A percentile compares a stretch with the other conserved stretches of the same genome.
Evolutionary conservation across 2,797 vertebrate species (phyloP).

Genomic region (Pantherophis vulpinus): DNA sequence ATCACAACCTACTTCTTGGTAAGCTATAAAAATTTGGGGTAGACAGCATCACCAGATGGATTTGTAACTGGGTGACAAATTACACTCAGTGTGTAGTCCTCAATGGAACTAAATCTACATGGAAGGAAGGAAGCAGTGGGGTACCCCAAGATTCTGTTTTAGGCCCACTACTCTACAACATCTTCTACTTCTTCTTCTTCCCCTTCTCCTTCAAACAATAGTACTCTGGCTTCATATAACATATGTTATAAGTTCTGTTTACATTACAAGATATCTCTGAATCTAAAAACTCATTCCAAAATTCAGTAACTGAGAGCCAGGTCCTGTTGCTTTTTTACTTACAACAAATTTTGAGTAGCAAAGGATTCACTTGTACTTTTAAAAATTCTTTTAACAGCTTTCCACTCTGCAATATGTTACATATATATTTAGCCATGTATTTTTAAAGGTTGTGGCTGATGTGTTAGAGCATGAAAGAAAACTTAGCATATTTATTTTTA

Average conservation of each 20-base stretch:
- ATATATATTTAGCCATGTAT: not conserved
- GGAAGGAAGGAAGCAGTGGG: not conserved
- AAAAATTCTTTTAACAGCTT: not conserved
- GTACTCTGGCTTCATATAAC: not conserved
- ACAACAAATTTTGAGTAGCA: not conserved
- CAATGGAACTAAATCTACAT: not conserved
- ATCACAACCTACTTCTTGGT: not conserved
- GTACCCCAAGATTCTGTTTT: not conserved
- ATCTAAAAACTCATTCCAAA: not conserved
- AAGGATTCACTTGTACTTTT: not conserved
- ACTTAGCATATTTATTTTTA: not conserved
- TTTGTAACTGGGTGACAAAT: not conserved
- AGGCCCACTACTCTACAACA: not conserved
- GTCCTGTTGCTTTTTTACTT: not conserved
- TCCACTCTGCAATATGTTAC: not conserved
- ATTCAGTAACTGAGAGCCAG: not conserved
- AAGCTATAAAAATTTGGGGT: not conserved
- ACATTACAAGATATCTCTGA: not conserved
- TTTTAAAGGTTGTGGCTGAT: not conserved
- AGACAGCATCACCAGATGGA: not conserved
- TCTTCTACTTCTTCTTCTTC: not conserved
- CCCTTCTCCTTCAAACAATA: not conserved
- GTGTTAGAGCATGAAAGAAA: not conserved
- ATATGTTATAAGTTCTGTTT: not conserved
- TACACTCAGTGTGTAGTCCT: not conserved